A percentile compares a stretch with the other conserved stretches of the same genome.
phyloP scores from a whole-genome alignment of 2,113 vertebrate genomes.

The Gila orcuttii region DNA sequence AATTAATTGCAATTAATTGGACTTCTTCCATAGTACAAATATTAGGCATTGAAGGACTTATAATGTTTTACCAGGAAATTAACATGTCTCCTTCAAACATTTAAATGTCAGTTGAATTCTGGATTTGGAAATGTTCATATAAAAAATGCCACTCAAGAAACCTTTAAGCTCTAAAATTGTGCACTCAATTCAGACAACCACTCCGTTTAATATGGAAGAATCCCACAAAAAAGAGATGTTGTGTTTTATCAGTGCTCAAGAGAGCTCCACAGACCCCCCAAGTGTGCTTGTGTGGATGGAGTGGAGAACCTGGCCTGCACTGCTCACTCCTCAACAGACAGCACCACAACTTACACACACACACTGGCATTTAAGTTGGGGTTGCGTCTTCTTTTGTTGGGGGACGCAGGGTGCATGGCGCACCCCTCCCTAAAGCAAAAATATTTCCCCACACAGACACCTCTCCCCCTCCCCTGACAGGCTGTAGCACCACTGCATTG shows the following conservation, averaged over 20 bases:
- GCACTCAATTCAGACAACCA: not conserved
- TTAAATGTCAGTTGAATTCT: not conserved
- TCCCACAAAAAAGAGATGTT: slow-evolving; percentile 64
- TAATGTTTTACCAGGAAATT: not conserved
- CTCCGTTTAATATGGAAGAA: slow-evolving; percentile 54
- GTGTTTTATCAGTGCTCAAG: slow-evolving; percentile 68
- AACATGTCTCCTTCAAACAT: not conserved
- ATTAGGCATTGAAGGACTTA: not conserved
- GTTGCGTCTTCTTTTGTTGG: slow-evolving; percentile 77
- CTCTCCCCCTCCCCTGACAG: slow-evolving; percentile 37
- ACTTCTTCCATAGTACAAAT: not conserved
- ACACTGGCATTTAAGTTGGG: slow-evolving; percentile 73
- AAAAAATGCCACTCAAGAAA: not conserved
- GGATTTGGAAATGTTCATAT: not conserved
- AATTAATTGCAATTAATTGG: not conserved
- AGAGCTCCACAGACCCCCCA: slow-evolving; percentile 63
- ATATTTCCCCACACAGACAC: slow-evolving; percentile 38
- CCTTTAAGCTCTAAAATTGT: not conserved
- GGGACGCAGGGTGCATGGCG: slow-evolving; percentile 61
- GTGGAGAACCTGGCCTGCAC: slow-evolving; percentile 51
- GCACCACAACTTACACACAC: not conserved
- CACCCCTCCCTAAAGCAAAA: slow-evolving; percentile 59
- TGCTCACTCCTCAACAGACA: slow-evolving; percentile 62
- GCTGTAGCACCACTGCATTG: slow-evolving; percentile 77
- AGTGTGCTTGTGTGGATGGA: slow-evolving; percentile 63